phyloP scores from a whole-genome alignment of 2,797 vertebrate genomes.

The Acrossocheilus fasciatus region DNA sequence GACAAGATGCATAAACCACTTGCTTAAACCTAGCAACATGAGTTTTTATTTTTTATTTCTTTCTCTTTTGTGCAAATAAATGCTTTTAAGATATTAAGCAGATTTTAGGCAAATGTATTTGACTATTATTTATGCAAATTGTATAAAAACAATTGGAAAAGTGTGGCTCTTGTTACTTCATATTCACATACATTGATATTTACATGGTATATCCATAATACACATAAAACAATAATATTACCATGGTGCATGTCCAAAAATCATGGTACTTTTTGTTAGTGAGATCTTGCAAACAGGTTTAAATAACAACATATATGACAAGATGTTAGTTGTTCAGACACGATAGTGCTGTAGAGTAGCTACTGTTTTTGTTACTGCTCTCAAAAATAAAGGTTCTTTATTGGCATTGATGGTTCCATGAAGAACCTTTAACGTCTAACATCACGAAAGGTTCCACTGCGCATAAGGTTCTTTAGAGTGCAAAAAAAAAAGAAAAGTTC shows the following conservation, averaged over 20 bases:
- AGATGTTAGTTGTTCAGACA: not conserved
- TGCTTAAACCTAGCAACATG: not conserved
- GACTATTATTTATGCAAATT: not conserved
- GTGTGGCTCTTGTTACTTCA: not conserved
- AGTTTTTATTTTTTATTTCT: not conserved
- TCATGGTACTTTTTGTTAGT: not conserved
- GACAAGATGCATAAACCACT: not conserved
- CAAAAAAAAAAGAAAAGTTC: not conserved
- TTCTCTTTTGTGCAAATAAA: not conserved
- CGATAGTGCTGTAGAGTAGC: not conserved
- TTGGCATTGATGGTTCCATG: not conserved
- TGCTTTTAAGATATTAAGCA: not conserved
- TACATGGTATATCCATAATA: not conserved
- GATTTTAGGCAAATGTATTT: not conserved
- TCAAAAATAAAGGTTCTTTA: not conserved
- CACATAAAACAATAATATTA: not conserved
- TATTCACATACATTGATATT: not conserved
- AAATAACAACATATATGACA: not conserved
- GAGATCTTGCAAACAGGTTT: not conserved
- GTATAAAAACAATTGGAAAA: not conserved
- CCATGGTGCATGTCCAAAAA: not conserved
- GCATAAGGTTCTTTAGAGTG: not conserved
- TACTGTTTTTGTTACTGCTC: not conserved
- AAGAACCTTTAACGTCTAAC: not conserved
- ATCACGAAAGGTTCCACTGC: not conserved